phyloP scores from a whole-genome alignment of 2,113 vertebrate genomes.

The Recurvirostra avosetta region DNA sequence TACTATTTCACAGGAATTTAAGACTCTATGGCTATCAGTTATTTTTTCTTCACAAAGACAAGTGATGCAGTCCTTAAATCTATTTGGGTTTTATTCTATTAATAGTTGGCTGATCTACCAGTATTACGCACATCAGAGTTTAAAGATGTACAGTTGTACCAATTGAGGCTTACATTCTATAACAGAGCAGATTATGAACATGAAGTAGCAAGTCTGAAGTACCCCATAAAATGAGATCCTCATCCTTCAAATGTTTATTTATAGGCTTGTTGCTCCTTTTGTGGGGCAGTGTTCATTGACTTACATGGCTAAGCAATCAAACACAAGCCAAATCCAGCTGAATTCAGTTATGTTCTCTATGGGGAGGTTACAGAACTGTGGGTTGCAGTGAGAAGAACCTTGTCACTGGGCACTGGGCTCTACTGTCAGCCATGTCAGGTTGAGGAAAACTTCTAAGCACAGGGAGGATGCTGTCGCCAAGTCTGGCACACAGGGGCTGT shows the following conservation, averaged over 20 bases:
- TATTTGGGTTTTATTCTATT: not conserved
- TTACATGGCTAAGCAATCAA: not conserved
- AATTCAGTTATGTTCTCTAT: not conserved
- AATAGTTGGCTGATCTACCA: not conserved
- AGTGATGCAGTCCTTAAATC: not conserved
- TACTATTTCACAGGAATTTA: not conserved
- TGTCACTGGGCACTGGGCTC: not conserved
- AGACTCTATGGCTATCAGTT: not conserved
- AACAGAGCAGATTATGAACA: not conserved
- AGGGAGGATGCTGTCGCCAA: not conserved
- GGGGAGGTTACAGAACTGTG: not conserved
- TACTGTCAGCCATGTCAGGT: not conserved
- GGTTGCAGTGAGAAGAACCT: not conserved
- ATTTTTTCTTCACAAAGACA: not conserved
- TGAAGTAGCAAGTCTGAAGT: not conserved
- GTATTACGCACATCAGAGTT: not conserved
- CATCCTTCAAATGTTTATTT: not conserved
- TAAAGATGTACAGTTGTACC: not conserved
- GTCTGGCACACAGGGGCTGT: not conserved
- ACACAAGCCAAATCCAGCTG: not conserved
- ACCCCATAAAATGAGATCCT: not conserved
- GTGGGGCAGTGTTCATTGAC: not conserved
- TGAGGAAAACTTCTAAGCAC: not conserved
- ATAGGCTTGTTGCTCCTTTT: not conserved
- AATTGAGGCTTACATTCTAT: not conserved